phyloP scores from a whole-genome alignment of 2,797 vertebrate species.

The Propithecus perrieri region DNA sequence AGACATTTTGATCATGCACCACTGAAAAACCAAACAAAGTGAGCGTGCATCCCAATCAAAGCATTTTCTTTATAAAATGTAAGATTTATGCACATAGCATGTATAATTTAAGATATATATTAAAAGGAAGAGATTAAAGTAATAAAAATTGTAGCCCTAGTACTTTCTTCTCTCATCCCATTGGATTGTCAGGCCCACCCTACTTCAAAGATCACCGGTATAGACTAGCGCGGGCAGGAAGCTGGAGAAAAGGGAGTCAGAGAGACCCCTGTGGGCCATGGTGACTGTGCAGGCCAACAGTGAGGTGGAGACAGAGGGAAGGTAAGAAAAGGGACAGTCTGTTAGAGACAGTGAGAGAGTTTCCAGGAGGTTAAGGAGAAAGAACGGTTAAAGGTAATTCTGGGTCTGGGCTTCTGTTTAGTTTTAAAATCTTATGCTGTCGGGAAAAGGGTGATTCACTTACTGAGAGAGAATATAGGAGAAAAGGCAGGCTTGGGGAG shows the following conservation, averaged over 20 bases:
- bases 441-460: not conserved
- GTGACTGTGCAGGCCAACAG: not conserved
- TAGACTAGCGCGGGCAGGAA: not conserved
- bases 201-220: rapidly evolving
- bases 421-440: not conserved
- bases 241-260: not conserved
- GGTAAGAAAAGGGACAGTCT: not conserved
- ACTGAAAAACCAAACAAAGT: not conserved
- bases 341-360: not conserved
- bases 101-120: not conserved
- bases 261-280: not conserved
- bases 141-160: no score
- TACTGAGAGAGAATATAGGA: not conserved
- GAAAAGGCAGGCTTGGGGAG: not conserved
- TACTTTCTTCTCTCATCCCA: not conserved
- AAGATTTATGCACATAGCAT: no score
- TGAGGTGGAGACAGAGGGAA: not conserved
- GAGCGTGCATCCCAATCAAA: not conserved
- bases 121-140: not conserved
- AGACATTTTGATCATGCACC: no score
- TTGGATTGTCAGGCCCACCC: not conserved
- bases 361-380: not conserved
- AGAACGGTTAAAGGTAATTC: not conserved
- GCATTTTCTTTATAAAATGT: not conserved
- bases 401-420: not conserved